Base-by-base conservation (phyloP, 2,797 vertebrate genomes). In the Ctenochaetus hawaiiensis region DNA sequence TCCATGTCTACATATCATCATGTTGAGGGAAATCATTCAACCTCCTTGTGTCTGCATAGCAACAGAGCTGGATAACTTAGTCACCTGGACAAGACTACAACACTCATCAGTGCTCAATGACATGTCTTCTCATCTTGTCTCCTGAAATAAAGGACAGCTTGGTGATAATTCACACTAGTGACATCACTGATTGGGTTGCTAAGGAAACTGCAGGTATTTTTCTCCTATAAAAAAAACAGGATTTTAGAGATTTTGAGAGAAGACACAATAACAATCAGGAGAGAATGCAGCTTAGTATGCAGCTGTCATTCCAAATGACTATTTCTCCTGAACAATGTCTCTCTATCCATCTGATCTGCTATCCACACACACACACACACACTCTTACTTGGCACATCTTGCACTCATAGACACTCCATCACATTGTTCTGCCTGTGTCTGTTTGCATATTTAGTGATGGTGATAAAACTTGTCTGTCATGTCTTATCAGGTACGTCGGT, bases 241-340 rank as follows among this genome's bases (percentile, higher is more conserved):
- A 69, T 83, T 72, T 68, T 26, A 53, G 53, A 73, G 76, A 26
- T 58, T 72, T 75, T 59, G 8, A 57, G 58, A 44, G 67, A 74
- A 81, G 65, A 74, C 10, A 20, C 41, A 78, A 77, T 81, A 64
- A 59, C 62, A 88, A 81, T 85, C 67, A 83, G 60, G 30, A 63
- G 47, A 57, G n/a, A 12, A 65, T 47, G 51, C 78, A 65, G 73
- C 57, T 81, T 57, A 60, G 67, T 51, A 49, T 76, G 77, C 65
- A 80, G 83, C 78, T 68, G 80, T 77, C 63, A 73, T 68, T 86
- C 68, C 82, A 53, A 75, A 79, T 41, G n/a, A 68, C 49, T 4
- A 14, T 34, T 18, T 26, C 68, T 73, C 51, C 75, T 34, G 26
- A 77, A 53, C 54, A 65, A 11, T 34, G 59, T 54, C 44, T 74